phyloP scores from a whole-genome alignment of 2,888 invertebrate genomes.

The Hirtodrosophila histrioides region DNA sequence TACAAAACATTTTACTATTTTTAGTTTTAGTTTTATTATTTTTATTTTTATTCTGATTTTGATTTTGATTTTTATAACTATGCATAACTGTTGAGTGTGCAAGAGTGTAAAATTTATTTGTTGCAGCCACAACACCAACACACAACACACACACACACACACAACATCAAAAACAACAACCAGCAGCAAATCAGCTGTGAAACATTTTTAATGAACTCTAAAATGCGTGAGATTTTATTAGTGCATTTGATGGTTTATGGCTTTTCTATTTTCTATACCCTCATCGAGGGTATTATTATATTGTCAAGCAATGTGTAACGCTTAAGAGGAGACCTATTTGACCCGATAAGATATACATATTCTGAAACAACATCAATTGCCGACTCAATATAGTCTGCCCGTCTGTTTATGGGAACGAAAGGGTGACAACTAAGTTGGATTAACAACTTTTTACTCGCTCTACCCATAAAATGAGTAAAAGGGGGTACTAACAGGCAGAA shows the following conservation, averaged over 20 bases:
- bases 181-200: conserved; percentile 49
- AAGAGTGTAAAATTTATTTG: conserved; percentile 30
- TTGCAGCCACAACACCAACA: conserved; percentile 28
- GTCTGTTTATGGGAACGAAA: no score
- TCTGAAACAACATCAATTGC: no score
- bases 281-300: no score
- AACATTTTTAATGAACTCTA: conserved; percentile 66
- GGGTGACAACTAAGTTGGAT: no score
- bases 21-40: not conserved
- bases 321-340: no score
- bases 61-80: not conserved
- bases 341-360: no score
- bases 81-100: conserved; percentile 2
- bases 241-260: conserved; percentile 63
- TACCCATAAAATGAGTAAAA: no score
- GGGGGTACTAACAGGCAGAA: no score
- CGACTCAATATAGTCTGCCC: no score
- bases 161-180: conserved; percentile 21
- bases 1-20: not conserved
- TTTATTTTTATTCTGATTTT: no score
- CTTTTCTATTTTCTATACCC: conserved; percentile 3
- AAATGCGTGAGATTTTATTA: conserved; percentile 70
- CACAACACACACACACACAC: not conserved
- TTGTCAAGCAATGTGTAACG: no score
- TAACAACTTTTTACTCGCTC: no score